Conservation (phyloP, 2,888 invertebrate genomes). For the Scaptomyza reducta region DNA sequence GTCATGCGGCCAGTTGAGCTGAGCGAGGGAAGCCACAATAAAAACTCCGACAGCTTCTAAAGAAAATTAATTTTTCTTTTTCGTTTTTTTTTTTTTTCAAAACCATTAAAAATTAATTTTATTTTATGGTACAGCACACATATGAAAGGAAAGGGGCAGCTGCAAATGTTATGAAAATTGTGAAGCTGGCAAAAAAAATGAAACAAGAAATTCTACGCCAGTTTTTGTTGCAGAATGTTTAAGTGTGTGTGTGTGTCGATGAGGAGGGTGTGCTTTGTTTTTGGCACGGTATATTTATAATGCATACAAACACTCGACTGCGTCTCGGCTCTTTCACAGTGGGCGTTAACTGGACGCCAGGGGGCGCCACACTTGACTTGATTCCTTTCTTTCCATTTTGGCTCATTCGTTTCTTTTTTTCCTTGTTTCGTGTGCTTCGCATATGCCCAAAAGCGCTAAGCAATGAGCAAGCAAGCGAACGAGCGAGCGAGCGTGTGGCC, state of each 20-base stretch:
- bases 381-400: slow-evolving; percentile 58
- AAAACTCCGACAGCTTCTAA: slow-evolving; percentile 58
- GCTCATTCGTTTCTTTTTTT: slow-evolving; percentile 28
- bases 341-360: slow-evolving; percentile 65
- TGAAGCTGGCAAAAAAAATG: slow-evolving; percentile 42
- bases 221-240: slow-evolving; percentile 54
- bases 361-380: slow-evolving; percentile 74
- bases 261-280: slow-evolving; percentile 33
- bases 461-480: slow-evolving; percentile 10
- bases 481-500: slow-evolving; percentile 45
- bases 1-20: slow-evolving; percentile 45
- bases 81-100: slow-evolving; percentile 58
- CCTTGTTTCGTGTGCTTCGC: slow-evolving; percentile 23
- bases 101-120: slow-evolving; percentile 81
- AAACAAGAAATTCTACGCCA: slow-evolving; percentile 48
- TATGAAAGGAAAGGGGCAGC: slow-evolving; percentile 35
- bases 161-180: slow-evolving; percentile 57
- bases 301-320: slow-evolving; percentile 74
- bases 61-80: slow-evolving; percentile 72
- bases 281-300: slow-evolving; percentile 73
- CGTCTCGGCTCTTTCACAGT: slow-evolving; percentile 52
- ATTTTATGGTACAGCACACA: slow-evolving; percentile 62
- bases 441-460: slow-evolving; percentile 60
- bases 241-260: slow-evolving; percentile 1
- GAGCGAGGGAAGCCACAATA: slow-evolving; percentile 55